phyloP scores from a whole-genome alignment of 1,140 invertebrate species.

The Riptortus pedestris region DNA sequence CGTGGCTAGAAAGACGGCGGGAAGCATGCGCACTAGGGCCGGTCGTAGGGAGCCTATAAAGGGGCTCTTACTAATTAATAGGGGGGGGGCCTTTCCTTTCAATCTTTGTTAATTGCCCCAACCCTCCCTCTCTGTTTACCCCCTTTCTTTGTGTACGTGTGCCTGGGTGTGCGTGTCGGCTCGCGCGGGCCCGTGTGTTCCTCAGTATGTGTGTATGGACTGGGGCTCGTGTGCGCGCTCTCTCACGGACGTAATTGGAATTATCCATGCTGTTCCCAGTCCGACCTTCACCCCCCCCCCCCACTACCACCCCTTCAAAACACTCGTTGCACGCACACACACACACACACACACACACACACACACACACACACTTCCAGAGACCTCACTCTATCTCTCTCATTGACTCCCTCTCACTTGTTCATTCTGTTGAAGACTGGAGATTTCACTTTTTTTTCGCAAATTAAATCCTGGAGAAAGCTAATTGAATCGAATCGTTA shows the following conservation, averaged over 20 bases:
- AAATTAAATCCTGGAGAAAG: constrained; percentile 8
- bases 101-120: constrained; percentile 24
- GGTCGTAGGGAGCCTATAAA: not conserved
- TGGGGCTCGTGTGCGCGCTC: not conserved
- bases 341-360: too few relatives aligned
- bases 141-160: constrained; percentile 2
- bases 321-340: too few relatives aligned
- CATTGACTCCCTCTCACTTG: too few relatives aligned
- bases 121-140: not conserved
- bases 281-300: too few relatives aligned
- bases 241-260: constrained; percentile 10
- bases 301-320: too few relatives aligned
- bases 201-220: too few relatives aligned
- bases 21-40: not conserved
- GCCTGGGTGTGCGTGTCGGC: too few relatives aligned
- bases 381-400: too few relatives aligned
- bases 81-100: constrained; percentile 6
- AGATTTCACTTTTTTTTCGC: constrained; percentile 18
- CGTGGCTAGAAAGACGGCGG: too few relatives aligned
- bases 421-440: too few relatives aligned
- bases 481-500: constrained; percentile 8
- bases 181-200: too few relatives aligned
- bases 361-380: too few relatives aligned
- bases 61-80: constrained; percentile 33
- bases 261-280: constrained; percentile 2